Conservation (phyloP, 2,797 vertebrate genomes). For the Australoheros facetus region DNA sequence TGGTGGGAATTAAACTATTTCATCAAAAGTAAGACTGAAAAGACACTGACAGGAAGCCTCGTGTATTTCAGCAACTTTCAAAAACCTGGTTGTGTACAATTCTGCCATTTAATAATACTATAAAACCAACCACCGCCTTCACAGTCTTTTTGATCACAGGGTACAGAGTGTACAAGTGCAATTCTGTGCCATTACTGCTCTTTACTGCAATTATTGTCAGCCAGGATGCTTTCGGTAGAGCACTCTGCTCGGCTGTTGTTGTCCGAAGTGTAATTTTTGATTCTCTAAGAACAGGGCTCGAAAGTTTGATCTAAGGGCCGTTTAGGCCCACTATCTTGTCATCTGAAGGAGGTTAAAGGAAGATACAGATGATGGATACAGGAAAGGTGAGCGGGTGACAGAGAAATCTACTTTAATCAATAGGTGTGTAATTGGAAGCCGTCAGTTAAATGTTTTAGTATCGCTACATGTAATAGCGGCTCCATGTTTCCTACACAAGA, state of each 20-base stretch:
- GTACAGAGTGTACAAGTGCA: constrained; percentile 53
- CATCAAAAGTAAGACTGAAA: background rate
- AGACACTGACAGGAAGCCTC: background rate
- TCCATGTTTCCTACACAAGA: constrained; percentile 38
- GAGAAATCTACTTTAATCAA: constrained; percentile 61
- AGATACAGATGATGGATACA: constrained; percentile 23
- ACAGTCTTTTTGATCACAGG: constrained; percentile 60
- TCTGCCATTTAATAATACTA: constrained; percentile 22
- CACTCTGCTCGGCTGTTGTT: constrained; percentile 17
- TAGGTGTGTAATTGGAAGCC: constrained; percentile 64
- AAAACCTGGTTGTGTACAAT: background rate
- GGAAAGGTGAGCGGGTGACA: constrained; percentile 15
- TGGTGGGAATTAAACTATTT: background rate
- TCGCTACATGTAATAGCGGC: constrained; percentile 27
- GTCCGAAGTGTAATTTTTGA: constrained; percentile 16
- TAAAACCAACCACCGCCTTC: constrained; percentile 44
- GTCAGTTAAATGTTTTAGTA: constrained; percentile 61
- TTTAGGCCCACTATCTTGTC: constrained; percentile 53
- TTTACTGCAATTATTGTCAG: constrained; percentile 64
- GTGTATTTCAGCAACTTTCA: constrained; percentile 6
- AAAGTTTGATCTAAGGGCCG: constrained; percentile 33
- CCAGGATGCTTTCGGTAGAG: constrained; percentile 29
- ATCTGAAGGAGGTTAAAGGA: constrained; percentile 33
- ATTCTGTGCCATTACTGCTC: constrained; percentile 65
- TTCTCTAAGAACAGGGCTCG: constrained; percentile 17